phyloP scores from a whole-genome alignment of 64 coral and sea anemone genomes.

The Dendrophyllia cribrosa region DNA sequence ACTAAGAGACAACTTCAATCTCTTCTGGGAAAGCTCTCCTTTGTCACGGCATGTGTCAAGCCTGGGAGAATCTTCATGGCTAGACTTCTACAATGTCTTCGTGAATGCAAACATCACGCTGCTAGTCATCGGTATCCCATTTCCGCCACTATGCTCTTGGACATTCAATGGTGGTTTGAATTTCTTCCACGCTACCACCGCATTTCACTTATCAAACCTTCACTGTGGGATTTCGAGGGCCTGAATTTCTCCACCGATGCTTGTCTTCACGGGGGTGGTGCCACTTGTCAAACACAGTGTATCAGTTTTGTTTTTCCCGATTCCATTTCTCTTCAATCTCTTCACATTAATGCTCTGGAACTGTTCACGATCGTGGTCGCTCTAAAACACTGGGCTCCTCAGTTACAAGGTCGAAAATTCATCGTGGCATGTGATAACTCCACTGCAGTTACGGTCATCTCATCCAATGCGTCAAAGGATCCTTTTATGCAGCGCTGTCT shows the following conservation, averaged over 20 bases:
- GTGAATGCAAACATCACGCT: neutral
- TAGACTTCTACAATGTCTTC: neutral
- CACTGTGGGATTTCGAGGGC: conserved; percentile 4
- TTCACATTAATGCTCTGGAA: neutral
- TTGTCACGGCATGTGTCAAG: too few relatives aligned
- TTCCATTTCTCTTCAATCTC: neutral
- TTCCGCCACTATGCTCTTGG: neutral
- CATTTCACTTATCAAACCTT: conserved; percentile 26
- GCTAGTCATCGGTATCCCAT: neutral
- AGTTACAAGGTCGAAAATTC: neutral
- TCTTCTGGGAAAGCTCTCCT: neutral
- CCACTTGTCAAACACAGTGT: conserved; percentile 6
- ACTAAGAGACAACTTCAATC: neutral
- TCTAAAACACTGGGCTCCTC: conserved; percentile 11
- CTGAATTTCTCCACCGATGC: neutral
- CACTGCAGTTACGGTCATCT: neutral
- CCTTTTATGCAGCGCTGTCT: conserved; percentile 32
- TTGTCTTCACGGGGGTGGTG: neutral
- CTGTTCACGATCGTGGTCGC: neutral
- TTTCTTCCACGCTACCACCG: conserved; percentile 14
- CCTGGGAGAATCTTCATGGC: neutral
- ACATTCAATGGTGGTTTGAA: neutral
- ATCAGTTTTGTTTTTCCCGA: conserved; percentile 22
- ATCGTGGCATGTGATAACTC: neutral
- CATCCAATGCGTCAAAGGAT: neutral